Evolutionary conservation across 2,888 invertebrate genomes (phyloP).

Genomic region (Agonopterix subpropinquella): DNA sequence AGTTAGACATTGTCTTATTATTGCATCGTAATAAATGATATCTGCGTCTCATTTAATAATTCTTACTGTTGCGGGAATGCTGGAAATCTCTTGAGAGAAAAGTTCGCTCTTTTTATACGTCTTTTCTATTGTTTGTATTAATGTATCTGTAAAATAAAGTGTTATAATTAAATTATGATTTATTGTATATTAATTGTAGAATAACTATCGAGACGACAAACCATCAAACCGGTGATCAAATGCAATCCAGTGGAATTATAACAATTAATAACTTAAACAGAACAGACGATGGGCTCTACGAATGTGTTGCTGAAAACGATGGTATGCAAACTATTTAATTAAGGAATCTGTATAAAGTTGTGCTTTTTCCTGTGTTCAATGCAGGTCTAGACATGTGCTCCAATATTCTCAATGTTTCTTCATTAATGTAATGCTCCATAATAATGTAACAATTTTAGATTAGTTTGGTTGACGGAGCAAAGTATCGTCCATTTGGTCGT

Average conservation of each 20-base stretch:
- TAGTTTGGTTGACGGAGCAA: too few relatives aligned
- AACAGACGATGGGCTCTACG: slow-evolving; percentile 91
- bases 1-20: not conserved
- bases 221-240: slow-evolving; percentile 62
- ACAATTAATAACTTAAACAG: slow-evolving; percentile 79
- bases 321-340: slow-evolving; percentile 64
- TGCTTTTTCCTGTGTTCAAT: not conserved
- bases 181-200: slow-evolving; percentile 38
- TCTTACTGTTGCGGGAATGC: too few relatives aligned
- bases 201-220: slow-evolving; percentile 77
- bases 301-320: slow-evolving; percentile 88
- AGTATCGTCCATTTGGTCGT: too few relatives aligned
- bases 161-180: too few relatives aligned
- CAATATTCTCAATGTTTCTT: not conserved
- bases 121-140: not conserved
- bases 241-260: slow-evolving; percentile 78
- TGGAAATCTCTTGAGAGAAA: too few relatives aligned
- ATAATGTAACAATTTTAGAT: not conserved
- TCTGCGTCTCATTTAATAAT: too few relatives aligned
- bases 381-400: not conserved
- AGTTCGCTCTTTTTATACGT: not conserved
- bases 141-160: not conserved
- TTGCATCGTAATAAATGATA: too few relatives aligned
- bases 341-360: not conserved
- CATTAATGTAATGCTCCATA: not conserved